A percentile compares a stretch with the other conserved stretches of the same genome.
Conservation (phyloP, 2,797 vertebrate species). For the Artibeus lituratus region DNA sequence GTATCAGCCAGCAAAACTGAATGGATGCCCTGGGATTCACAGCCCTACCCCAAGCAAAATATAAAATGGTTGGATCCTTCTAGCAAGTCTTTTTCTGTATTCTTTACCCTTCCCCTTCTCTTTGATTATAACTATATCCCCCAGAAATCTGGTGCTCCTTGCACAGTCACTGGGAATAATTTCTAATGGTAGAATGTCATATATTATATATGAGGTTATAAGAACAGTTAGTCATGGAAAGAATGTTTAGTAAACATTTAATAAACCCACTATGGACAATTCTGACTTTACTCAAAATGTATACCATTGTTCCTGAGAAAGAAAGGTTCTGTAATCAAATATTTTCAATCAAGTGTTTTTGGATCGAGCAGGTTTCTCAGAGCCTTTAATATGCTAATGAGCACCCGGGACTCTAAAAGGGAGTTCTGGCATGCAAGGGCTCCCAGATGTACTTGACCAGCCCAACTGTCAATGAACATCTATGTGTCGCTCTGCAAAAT, state of each 20-base stretch:
- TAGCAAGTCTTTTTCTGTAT: not conserved
- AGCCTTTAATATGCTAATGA: not conserved
- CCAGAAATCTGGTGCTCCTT: not conserved
- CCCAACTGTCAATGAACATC: not conserved
- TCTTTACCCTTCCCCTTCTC: not conserved
- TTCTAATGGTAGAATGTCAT: not conserved
- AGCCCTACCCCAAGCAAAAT: not conserved
- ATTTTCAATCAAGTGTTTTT: not conserved
- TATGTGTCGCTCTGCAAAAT: not conserved
- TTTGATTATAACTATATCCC: not conserved
- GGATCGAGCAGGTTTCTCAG: not conserved
- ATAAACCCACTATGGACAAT: not conserved
- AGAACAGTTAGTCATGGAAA: slow-evolving; percentile 1
- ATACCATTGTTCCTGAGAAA: not conserved
- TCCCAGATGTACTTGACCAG: not conserved
- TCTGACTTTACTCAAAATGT: not conserved
- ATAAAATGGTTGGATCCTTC: not conserved
- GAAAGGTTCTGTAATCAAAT: not conserved
- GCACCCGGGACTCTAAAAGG: not conserved
- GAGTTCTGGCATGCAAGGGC: not conserved
- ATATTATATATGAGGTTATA: not conserved
- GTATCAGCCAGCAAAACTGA: not conserved
- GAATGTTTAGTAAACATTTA: not conserved
- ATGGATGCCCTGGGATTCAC: not conserved
- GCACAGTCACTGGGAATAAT: not conserved